These are phyloP conservation scores for Podarcis lilfordi DNA, from an alignment of 2,797 vertebrate species.

Conservation along the genomic window DNA sequence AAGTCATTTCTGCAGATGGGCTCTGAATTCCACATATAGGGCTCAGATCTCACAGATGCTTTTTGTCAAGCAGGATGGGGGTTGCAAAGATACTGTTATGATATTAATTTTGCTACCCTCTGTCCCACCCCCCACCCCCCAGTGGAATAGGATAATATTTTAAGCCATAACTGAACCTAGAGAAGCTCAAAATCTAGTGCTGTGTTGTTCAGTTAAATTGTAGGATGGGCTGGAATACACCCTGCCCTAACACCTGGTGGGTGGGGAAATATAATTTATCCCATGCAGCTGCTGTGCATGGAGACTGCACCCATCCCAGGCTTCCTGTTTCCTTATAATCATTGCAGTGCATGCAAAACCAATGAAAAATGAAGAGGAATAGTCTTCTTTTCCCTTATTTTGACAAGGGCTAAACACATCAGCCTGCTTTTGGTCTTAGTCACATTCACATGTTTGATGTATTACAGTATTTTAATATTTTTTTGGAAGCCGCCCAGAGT, in stretches of 20 bases:
- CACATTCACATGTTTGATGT: too few relatives aligned
- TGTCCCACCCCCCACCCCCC: too few relatives aligned
- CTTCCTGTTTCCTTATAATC: background rate
- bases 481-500: too few relatives aligned
- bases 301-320: background rate
- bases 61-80: fast-evolving
- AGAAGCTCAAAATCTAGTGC: background rate
- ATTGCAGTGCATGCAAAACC: background rate
- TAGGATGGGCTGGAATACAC: background rate
- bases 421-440: too few relatives aligned
- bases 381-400: background rate
- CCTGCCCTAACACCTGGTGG: background rate
- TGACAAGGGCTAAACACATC: too few relatives aligned
- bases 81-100: background rate
- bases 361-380: background rate
- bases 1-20: background rate
- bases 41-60: fast-evolving
- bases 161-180: background rate
- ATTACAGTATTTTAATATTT: too few relatives aligned
- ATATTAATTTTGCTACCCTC: background rate
- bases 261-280: background rate
- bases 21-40: background rate
- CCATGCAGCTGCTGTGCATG: background rate
- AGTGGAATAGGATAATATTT: too few relatives aligned
- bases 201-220: background rate